Conservation (phyloP, 1,140 invertebrate species). For the Caerostris extrusa region DNA sequence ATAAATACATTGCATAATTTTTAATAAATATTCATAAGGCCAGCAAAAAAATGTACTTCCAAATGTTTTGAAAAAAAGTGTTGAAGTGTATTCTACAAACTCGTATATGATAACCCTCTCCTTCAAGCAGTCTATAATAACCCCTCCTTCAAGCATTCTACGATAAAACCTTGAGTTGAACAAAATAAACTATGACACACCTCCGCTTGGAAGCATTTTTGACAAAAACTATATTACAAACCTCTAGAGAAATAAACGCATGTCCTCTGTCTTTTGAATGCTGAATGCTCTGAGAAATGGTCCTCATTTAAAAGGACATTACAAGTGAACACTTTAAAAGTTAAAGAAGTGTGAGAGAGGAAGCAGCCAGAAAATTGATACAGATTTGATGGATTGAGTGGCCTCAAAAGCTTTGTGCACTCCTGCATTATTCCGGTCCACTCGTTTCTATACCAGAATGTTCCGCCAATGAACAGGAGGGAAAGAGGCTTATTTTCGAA, state of each 20-base stretch:
- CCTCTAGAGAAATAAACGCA: too few relatives aligned
- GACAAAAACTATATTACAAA: too few relatives aligned
- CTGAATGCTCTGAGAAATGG: neutral
- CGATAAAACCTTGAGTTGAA: too few relatives aligned
- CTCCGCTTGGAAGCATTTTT: neutral
- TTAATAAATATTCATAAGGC: too few relatives aligned
- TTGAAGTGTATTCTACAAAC: too few relatives aligned
- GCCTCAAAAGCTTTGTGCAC: neutral
- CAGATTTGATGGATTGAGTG: constrained; percentile 37
- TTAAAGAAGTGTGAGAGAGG: neutral
- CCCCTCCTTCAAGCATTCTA: too few relatives aligned
- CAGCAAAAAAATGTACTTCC: too few relatives aligned
- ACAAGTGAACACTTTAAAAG: neutral
- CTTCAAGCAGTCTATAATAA: too few relatives aligned
- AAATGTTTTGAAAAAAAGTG: too few relatives aligned
- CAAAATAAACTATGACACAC: too few relatives aligned
- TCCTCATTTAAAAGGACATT: neutral
- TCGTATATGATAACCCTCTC: too few relatives aligned
- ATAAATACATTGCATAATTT: too few relatives aligned
- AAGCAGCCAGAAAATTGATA: constrained; percentile 3
- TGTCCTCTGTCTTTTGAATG: neutral
- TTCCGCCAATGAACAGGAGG: neutral
- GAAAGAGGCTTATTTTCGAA: neutral
- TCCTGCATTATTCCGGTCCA: neutral
- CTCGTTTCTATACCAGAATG: neutral